These are phyloP conservation scores for Harpalus rufipes DNA, from an alignment of 2,888 invertebrate genomes.

Conservation along the genomic window DNA sequence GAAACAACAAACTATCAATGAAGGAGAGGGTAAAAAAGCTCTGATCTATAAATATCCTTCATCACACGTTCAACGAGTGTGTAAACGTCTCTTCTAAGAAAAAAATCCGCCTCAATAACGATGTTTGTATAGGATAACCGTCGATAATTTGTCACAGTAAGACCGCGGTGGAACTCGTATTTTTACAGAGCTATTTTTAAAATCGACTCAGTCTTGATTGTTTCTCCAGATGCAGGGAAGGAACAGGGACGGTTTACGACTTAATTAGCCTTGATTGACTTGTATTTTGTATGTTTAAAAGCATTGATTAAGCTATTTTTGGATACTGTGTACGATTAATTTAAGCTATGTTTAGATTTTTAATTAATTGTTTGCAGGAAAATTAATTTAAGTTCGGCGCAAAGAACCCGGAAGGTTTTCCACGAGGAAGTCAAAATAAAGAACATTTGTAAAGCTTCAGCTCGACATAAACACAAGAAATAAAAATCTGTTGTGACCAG, in stretches of 20 bases:
- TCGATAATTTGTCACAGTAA: slow-evolving; percentile 70
- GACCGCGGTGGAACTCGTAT: slow-evolving; percentile 46
- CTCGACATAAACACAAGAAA: no score
- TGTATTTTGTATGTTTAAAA: background rate
- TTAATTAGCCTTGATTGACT: background rate
- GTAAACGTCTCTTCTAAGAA: slow-evolving; percentile 33
- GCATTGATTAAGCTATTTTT: background rate
- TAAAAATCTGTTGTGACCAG: no score
- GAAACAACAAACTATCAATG: slow-evolving; percentile 50
- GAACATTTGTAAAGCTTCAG: no score
- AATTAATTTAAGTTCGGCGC: background rate
- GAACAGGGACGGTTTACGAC: background rate
- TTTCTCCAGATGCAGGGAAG: slow-evolving; percentile 40
- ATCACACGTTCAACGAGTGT: slow-evolving; percentile 53
- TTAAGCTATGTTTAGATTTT: background rate
- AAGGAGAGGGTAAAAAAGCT: slow-evolving; percentile 17
- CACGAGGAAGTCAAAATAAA: no score
- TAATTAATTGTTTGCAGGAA: background rate
- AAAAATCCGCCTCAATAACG: slow-evolving; percentile 60
- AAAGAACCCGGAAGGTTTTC: no score
- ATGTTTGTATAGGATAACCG: slow-evolving; percentile 70
- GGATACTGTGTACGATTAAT: background rate
- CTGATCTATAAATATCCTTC: slow-evolving; percentile 41
- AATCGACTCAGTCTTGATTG: slow-evolving; percentile 17
- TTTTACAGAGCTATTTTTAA: slow-evolving; percentile 44